phyloP scores from a whole-genome alignment of 1,140 invertebrate species.

The Meloidogyne chitwoodi region DNA sequence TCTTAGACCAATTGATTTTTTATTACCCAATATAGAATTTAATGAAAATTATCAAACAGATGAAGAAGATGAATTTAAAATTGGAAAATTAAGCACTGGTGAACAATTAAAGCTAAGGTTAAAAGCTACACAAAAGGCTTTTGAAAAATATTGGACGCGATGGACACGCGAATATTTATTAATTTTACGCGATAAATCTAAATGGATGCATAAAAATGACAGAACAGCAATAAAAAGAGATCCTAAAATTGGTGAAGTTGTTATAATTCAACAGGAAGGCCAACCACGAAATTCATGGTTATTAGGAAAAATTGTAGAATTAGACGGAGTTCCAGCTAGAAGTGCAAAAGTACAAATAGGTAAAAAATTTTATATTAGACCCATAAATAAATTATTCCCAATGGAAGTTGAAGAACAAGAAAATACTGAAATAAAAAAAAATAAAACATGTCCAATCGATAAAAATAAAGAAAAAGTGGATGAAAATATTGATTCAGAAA shows the following conservation, averaged over 20 bases:
- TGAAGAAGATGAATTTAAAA: background rate
- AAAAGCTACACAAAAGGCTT: background rate
- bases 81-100: background rate
- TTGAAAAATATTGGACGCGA: background rate
- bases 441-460: no score
- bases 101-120: background rate
- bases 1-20: slow-evolving; percentile 17
- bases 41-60: background rate
- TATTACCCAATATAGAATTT: background rate
- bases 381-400: no score
- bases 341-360: no score
- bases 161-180: background rate
- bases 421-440: no score
- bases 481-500: no score
- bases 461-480: no score
- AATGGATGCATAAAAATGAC: background rate
- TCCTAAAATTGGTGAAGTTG: background rate
- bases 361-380: no score
- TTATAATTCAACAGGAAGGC: background rate
- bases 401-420: no score
- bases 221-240: background rate
- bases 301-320: background rate
- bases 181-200: background rate
- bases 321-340: background rate
- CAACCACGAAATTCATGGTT: background rate